Evolutionary conservation across 2,888 invertebrate species (phyloP).

Genomic region (Trichacis sp.): DNA sequence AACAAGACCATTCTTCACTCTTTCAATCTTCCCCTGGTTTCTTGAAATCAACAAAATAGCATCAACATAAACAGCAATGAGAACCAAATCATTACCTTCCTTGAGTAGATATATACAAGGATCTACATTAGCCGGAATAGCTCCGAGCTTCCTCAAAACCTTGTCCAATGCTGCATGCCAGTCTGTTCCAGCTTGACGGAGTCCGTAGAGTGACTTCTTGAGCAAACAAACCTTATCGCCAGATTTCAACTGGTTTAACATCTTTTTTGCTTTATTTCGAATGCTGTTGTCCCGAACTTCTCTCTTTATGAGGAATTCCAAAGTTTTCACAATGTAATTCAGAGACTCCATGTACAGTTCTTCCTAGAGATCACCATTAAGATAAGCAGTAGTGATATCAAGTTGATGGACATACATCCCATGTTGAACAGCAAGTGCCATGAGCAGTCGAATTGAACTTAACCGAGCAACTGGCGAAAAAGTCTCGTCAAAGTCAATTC

Average conservation of each 20-base stretch:
- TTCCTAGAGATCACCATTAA: slow-evolving; percentile 19
- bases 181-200: slow-evolving; percentile 13
- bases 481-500: slow-evolving; percentile 12
- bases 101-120: slow-evolving; percentile 21
- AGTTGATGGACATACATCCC: slow-evolving; percentile 16
- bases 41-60: slow-evolving; percentile 20
- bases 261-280: slow-evolving; percentile 1
- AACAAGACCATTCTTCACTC: too few species aligned
- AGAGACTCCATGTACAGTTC: slow-evolving; percentile 20
- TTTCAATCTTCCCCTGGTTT: neutral
- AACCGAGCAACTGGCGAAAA: slow-evolving; percentile 6
- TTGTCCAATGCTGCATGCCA: slow-evolving; percentile 11
- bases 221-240: slow-evolving; percentile 16
- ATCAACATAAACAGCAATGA: slow-evolving; percentile 38
- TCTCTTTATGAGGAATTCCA: slow-evolving; percentile 9
- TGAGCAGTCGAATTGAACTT: too few species aligned
- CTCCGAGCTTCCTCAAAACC: neutral
- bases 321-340: slow-evolving; percentile 5
- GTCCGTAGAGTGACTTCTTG: slow-evolving; percentile 16
- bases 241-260: slow-evolving; percentile 1
- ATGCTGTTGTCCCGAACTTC: neutral
- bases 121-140: slow-evolving; percentile 8
- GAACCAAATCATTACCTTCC: slow-evolving; percentile 17
- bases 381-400: slow-evolving; percentile 23
- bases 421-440: slow-evolving; percentile 8